Evolutionary conservation across 2,797 vertebrate species (phyloP).

Genomic region (Poecilia picta): DNA sequence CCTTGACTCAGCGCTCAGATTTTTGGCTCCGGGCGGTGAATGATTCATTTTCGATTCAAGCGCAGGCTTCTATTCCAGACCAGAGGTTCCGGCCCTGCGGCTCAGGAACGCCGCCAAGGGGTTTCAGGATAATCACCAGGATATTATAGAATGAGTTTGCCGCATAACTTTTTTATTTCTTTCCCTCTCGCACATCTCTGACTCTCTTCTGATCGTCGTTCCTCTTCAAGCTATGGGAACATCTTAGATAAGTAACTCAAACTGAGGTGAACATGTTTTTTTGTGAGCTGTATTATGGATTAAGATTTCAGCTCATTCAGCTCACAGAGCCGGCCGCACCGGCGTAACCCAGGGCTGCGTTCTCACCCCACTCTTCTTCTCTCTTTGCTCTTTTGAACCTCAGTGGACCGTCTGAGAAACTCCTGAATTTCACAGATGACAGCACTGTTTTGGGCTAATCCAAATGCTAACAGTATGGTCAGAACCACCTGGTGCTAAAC

Average conservation of each 20-base stretch:
- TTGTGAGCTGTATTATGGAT: background rate
- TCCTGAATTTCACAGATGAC: background rate
- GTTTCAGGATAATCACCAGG: slow-evolving; percentile 21
- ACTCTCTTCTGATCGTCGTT: background rate
- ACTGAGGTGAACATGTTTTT: background rate
- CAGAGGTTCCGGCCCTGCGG: slow-evolving; percentile 9
- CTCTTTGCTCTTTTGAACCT: background rate
- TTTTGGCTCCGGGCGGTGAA: slow-evolving; percentile 22
- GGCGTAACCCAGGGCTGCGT: background rate
- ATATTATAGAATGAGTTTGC: background rate
- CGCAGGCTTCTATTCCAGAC: slow-evolving; percentile 20
- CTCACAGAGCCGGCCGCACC: too few species aligned
- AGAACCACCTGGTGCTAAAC: background rate
- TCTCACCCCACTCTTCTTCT: background rate
- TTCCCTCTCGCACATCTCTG: background rate
- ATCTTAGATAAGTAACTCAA: background rate
- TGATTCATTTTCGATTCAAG: slow-evolving; percentile 32
- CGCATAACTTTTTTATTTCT: background rate
- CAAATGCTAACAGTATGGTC: too few species aligned
- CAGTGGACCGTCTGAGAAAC: background rate
- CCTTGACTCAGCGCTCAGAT: slow-evolving; percentile 7
- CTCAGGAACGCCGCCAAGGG: background rate
- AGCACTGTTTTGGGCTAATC: too few species aligned
- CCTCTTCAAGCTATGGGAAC: background rate
- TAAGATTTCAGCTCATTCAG: background rate